Conservation (phyloP, 2,113 vertebrate genomes). For the Cyprinodon brontotheroides region DNA sequence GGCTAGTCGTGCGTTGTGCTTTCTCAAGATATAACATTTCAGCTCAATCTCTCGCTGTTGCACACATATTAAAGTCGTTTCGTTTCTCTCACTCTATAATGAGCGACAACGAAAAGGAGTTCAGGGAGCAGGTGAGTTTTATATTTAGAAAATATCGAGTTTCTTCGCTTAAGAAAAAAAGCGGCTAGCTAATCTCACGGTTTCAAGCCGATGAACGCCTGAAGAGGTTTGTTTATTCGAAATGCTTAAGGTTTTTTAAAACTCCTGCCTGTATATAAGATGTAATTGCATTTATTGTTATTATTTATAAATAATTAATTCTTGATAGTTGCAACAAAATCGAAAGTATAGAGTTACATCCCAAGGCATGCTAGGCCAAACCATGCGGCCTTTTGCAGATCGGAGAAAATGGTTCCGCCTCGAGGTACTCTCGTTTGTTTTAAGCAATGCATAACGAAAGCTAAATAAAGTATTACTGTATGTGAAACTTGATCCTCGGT, state of each 20-base stretch:
- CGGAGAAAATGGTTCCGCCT: conserved; percentile 1
- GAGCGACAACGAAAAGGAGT: conserved; percentile 78
- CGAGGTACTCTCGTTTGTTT: background rate
- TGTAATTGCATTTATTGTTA: background rate
- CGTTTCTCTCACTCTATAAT: conserved; percentile 34
- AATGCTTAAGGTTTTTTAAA: background rate
- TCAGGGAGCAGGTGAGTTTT: conserved; percentile 72
- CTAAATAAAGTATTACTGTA: background rate
- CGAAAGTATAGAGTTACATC: background rate
- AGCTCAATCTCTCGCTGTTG: background rate
- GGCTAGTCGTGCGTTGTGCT: background rate
- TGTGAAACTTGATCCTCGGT: background rate
- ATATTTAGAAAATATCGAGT: background rate
- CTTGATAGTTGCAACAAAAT: background rate
- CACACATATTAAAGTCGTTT: background rate
- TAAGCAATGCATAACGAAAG: background rate
- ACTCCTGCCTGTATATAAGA: background rate
- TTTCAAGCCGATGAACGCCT: conserved; percentile 1
- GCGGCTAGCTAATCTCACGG: conserved; percentile 5
- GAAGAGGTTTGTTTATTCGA: background rate
- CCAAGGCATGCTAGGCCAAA: conserved; percentile 10
- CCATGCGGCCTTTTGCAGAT: conserved; percentile 27
- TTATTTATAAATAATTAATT: background rate
- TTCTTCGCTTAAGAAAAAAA: conserved; percentile 3
- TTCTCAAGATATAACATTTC: background rate